Base-by-base conservation (phyloP, 2,113 vertebrate genomes). In the Gasterosteus nipponicus region DNA sequence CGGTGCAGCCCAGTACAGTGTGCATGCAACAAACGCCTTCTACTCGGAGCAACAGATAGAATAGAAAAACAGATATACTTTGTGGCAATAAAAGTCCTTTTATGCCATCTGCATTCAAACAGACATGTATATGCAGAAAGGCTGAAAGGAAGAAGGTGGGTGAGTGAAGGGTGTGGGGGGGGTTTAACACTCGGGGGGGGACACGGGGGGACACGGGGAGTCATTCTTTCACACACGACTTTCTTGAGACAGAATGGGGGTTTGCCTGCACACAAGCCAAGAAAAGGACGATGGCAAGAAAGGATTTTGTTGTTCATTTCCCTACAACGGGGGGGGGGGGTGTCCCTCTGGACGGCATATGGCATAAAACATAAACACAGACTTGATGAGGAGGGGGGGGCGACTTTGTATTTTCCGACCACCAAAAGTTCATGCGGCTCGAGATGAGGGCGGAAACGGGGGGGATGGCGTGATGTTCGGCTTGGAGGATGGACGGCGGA, bases 371-470 rank as follows among this genome's bases (percentile, higher is more conserved):
- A 54, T 38, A 38, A 38, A 38, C 35, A 84, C 73, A 87, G 94
- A 94, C 86, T 42, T 3, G 11, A 42, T 11, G 11, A 91, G 76
- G 93, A 93, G 89, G 91, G 22, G 22, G 22, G 22, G 22, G 22
- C 22, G 94, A 88, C 59, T 87, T 86, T 85, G 89, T 94, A 93
- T 94, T 94, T 94, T 90, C 83, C 87, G 95, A 97, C 92, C 95
- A 98, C 96, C 97, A 97, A 98, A 98, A 97, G 96, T 95, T 97
- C 97, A 99, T 98, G 97, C 97, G 96, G 96, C 94, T 96, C 96
- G 96, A 96, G 95, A 97, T 98, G 97, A 96, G 94, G 22, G 95
- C 94, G 93, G 96, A 95, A 96, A 97, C 95, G 95, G 92, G 95
- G 96, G 95, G 91, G 90, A 86, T 80, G 94, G 93, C 94, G 91